Base-by-base conservation (phyloP, 2,888 invertebrate species). In the Bombylius discolor region DNA sequence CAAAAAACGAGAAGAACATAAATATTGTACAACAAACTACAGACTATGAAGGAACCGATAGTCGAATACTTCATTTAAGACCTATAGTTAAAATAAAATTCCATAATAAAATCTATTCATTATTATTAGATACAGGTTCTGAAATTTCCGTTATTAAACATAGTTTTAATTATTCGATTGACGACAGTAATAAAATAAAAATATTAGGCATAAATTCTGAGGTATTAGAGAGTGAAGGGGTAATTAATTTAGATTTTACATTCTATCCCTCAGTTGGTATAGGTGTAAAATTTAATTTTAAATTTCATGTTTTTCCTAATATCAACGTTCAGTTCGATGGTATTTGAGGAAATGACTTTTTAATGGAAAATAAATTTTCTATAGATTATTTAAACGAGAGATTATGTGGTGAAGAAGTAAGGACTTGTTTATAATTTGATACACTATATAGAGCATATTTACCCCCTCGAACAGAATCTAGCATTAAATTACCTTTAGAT, bases 261-360 rank as follows among this genome's bases (percentile, higher is more conserved):
- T 53, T 53, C 32, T 53, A 14, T 36, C 53, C 53, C 47, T 47
- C 53, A 34, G 47, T 47, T 47, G 47, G 47, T 12, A 9, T 31
- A 23, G 23, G 47, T 42, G 13, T 14, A 33, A 34, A 51, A 36
- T 50, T 55, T 46, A 23, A 23, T 46, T 45, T 51, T 36, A 47
- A 46, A 5, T 55, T 55, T 46, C 51, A 55, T 44, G n/a, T 55
- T 13, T 55, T 55, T 36, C 51, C 55, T 23, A 31, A 55, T 55
- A 50, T 55, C 51, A 31, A 47, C 47, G 14, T 47, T 31, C 47
- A 47, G 47, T 31, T 47, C 14, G 47, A 47, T 31, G 47, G 47
- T 47, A 47, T 47, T 39, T 51, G 1, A 33, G 51, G 33, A 47
- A 47, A 5, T 45, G 46, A 34, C n/a, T 48, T 53, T 49, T 42